Base-by-base conservation (phyloP, 2,888 invertebrate species). In the Caenorhabditis virilis region DNA sequence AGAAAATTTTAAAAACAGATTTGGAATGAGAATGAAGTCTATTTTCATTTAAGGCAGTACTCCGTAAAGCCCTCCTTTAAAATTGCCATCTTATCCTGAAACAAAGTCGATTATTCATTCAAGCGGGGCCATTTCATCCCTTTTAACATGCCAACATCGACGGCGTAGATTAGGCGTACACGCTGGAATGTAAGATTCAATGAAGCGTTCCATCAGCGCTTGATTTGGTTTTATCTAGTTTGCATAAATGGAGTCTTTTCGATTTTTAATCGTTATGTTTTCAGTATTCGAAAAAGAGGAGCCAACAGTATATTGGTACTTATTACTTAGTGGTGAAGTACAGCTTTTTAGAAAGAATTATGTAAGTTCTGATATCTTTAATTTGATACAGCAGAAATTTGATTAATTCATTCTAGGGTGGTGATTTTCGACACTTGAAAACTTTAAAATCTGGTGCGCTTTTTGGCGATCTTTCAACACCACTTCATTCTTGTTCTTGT, bases 231-330 rank as follows among this genome's bases (percentile, higher is more conserved):
- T 48, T n/a, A 13, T 13, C 6, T 18, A 27, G 16, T 20, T 48
- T 38, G 22, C 2, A n/a, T 35, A 16, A 53, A 27, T n/a, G 13
- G 11, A 42, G n/a, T n/a, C n/a, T n/a, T n/a, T 6, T 30, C 7
- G 6, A 13, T 30, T 30, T 30, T 30, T 30, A 9, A 9, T 30
- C 13, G 6, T 30, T 30, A 9, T 30, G 18, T n/a, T 76, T 78
- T 51, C 67, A 82, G 82, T 82, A 55, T 82, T 82, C 66, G 72
- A 77, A 25, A 76, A 71, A 36, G 77, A 74, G 27, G 80, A 82
- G 22, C 65, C 53, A 11, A 69, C 78, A 7, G 46, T 62, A 33
- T 75, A 63, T 47, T 82, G 82, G 82, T 82, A 82, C 57, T 66
- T 82, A 5, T 72, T 82, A n/a, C 59, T 82, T 13, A 74, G 80